These are phyloP conservation scores for Gari tellinella DNA, from an alignment of 2,888 invertebrate genomes.

Conservation along the genomic window DNA sequence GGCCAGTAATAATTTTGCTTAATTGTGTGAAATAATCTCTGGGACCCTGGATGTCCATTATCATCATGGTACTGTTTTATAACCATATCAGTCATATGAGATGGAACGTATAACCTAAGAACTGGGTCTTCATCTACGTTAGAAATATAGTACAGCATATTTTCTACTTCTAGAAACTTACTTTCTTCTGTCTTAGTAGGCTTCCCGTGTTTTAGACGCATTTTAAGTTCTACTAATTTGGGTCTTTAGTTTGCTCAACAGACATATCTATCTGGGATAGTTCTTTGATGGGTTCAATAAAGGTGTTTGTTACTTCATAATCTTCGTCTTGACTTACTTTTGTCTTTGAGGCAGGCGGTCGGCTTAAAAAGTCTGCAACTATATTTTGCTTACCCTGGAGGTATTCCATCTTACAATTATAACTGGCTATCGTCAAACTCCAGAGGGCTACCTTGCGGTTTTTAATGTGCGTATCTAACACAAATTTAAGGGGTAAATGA, in stretches of 20 bases:
- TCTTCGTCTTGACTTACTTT: not conserved
- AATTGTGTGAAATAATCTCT: constrained; percentile 38
- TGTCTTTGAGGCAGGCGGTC: not conserved
- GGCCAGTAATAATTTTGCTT: constrained; percentile 44
- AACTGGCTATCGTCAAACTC: constrained; percentile 45
- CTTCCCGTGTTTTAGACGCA: not conserved
- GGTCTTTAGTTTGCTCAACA: constrained; percentile 1
- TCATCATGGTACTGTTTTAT: constrained; percentile 38
- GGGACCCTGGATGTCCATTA: constrained; percentile 39
- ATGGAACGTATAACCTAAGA: constrained; percentile 1
- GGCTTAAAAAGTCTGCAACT: constrained; percentile 3
- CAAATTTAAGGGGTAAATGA: not conserved
- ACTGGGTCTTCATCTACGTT: constrained; percentile 2
- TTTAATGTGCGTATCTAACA: constrained; percentile 22
- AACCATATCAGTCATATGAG: not conserved
- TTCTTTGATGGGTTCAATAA: not conserved
- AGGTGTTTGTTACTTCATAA: not conserved
- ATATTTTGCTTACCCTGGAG: constrained; percentile 14
- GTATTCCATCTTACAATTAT: constrained; percentile 46
- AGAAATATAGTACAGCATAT: constrained; percentile 3
- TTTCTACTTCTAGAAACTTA: not conserved
- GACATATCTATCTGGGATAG: constrained; percentile 3
- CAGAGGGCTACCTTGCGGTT: constrained; percentile 42
- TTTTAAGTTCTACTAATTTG: not conserved
- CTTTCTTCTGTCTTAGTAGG: not conserved